phyloP scores from a whole-genome alignment of 2,113 vertebrate genomes.

The western clawed frog (Xenopus tropicalis) region UCB_Xtro_10.0 CM004446.2:139533001-139533500 shows the following conservation, averaged over 20 bases:
- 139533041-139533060: not conserved
- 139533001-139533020: not conserved
- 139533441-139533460: constrained; percentile 21
- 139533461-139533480: constrained; percentile 7
- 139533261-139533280: constrained; percentile 30
- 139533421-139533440: constrained; percentile 20
- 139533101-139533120: constrained; percentile 10
- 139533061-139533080: constrained; percentile 21
- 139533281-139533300: constrained; percentile 18
- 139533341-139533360: constrained; percentile 11
- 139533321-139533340: constrained; percentile 11
- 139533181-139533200: constrained; percentile 15
- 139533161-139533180: constrained; percentile 35
- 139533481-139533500: not conserved
- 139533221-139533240: constrained; percentile 1
- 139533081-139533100: not conserved
- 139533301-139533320: constrained; percentile 33
- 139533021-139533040: not conserved
- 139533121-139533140: constrained; percentile 8
- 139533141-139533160: constrained; percentile 19
- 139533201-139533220: not conserved
- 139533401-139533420: constrained; percentile 5
- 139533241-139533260: constrained; percentile 20
- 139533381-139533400: constrained; percentile 22
- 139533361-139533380: constrained; percentile 1